phyloP scores from a whole-genome alignment of 2,797 vertebrate species.

The Ctenopoma kingsleyae region DNA sequence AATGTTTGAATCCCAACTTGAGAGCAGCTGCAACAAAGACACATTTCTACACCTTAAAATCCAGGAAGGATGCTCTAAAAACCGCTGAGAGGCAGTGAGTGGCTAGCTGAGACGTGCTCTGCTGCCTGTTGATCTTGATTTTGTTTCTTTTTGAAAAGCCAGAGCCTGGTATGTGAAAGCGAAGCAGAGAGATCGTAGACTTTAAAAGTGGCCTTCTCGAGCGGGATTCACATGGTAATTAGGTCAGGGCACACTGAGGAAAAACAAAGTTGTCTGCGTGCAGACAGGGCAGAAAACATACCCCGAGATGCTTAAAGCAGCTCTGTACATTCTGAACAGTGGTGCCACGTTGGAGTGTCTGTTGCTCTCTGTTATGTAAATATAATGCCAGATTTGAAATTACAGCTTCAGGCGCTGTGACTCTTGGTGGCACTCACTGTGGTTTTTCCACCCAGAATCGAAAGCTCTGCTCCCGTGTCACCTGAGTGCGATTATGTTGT shows the following conservation, averaged over 20 bases:
- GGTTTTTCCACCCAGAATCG: slow-evolving; percentile 27
- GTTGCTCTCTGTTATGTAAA: slow-evolving; percentile 50
- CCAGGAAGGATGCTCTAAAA: slow-evolving; percentile 15
- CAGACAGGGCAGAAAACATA: slow-evolving; percentile 44
- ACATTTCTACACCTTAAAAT: slow-evolving; percentile 29
- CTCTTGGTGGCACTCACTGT: slow-evolving; percentile 27
- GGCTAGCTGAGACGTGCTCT: slow-evolving; percentile 39
- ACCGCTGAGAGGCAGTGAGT: slow-evolving; percentile 24
- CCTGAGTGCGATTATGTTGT: slow-evolving; percentile 52
- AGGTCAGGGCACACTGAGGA: slow-evolving; percentile 62
- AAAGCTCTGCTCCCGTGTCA: slow-evolving; percentile 47
- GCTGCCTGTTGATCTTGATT: slow-evolving; percentile 42
- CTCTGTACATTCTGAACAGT: slow-evolving; percentile 19
- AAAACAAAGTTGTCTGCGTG: slow-evolving; percentile 62
- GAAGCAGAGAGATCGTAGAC: slow-evolving; percentile 50
- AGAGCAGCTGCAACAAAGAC: slow-evolving; percentile 17
- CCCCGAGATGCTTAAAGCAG: slow-evolving; percentile 25
- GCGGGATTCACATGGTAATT: slow-evolving; percentile 76
- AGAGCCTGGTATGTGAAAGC: slow-evolving; percentile 48
- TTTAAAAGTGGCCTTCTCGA: slow-evolving; percentile 63
- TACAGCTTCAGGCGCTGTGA: slow-evolving; percentile 33
- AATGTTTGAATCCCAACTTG: neutral
- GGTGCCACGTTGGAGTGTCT: slow-evolving; percentile 30
- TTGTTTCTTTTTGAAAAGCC: slow-evolving; percentile 18
- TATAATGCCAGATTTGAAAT: slow-evolving; percentile 49